Conservation (phyloP, 2,888 invertebrate genomes). For the Drosophila merina region DNA sequence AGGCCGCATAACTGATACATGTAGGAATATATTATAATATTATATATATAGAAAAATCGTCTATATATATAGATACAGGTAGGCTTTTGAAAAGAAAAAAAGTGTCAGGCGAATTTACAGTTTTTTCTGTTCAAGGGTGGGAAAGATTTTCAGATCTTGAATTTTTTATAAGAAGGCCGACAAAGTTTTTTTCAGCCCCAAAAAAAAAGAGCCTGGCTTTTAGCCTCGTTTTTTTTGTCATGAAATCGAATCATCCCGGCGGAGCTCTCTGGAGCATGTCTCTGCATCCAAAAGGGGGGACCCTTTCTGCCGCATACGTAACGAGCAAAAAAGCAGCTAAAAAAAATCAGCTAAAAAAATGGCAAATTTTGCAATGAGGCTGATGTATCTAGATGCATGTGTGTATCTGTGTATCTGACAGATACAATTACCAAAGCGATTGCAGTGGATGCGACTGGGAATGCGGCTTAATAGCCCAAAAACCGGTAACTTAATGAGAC, state of each 20-base stretch:
- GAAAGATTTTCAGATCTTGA: neutral
- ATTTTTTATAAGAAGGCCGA: too few relatives aligned
- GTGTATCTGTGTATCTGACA: slow-evolving; percentile 48
- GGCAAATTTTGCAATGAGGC: slow-evolving; percentile 35
- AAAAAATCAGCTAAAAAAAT: neutral
- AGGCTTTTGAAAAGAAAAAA: neutral
- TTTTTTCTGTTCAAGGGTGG: slow-evolving; percentile 35
- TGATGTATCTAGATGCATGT: slow-evolving; percentile 13
- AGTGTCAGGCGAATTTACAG: slow-evolving; percentile 22
- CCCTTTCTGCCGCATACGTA: slow-evolving; percentile 13
- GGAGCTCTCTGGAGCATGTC: slow-evolving; percentile 34
- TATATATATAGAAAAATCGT: too few relatives aligned
- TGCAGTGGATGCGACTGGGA: slow-evolving; percentile 38
- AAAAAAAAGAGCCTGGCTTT: too few relatives aligned
- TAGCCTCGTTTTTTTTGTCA: slow-evolving; percentile 22
- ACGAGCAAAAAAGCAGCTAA: slow-evolving; percentile 16
- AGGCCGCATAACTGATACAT: slow-evolving; percentile 29
- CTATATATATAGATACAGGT: slow-evolving; percentile 1
- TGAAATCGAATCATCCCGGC: slow-evolving; percentile 45
- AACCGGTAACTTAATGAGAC: slow-evolving; percentile 65
- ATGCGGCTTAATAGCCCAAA: slow-evolving; percentile 54
- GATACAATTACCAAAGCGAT: slow-evolving; percentile 59
- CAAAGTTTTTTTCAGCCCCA: too few relatives aligned
- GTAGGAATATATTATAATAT: neutral
- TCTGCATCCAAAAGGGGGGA: neutral